These are phyloP conservation scores for Leptinotarsa peninsularis DNA, from an alignment of 2,888 invertebrate species.

Conservation along the genomic window DNA sequence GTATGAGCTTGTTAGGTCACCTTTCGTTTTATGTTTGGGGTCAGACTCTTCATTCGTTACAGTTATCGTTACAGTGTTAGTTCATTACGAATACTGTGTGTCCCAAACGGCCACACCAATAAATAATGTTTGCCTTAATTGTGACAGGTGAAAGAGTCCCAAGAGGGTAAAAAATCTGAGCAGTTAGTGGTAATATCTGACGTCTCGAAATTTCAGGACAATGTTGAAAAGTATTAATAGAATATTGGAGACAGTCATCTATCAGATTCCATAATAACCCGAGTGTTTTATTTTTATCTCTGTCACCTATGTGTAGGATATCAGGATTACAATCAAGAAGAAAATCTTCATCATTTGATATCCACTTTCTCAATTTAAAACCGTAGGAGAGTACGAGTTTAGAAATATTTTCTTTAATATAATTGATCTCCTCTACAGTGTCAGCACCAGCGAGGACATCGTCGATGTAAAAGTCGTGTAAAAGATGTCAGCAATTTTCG, in stretches of 20 bases:
- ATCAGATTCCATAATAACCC: constrained; percentile 22
- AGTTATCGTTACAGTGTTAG: too few species aligned
- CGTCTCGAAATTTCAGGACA: constrained; percentile 34
- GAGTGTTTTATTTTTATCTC: constrained; percentile 24
- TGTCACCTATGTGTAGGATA: constrained; percentile 18
- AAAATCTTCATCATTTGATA: constrained; percentile 32
- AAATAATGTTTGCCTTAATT: too few species aligned
- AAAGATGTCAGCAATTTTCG: constrained; percentile 15
- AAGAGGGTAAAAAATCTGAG: constrained; percentile 41
- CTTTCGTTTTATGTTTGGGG: too few species aligned
- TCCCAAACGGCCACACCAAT: too few species aligned
- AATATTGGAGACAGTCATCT: constrained; percentile 19
- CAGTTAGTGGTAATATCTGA: constrained; percentile 31
- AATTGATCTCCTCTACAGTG: constrained; percentile 8
- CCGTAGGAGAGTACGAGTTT: constrained; percentile 24
- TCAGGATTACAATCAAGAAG: constrained; percentile 14
- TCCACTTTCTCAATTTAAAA: constrained; percentile 44
- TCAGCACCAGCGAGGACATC: constrained; percentile 42
- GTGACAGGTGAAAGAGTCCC: too few species aligned
- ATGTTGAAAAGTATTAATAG: constrained; percentile 2
- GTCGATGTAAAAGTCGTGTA: constrained; percentile 45
- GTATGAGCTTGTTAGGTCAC: too few species aligned
- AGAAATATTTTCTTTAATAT: constrained; percentile 16
- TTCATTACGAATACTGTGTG: too few species aligned
- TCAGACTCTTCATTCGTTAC: too few species aligned